Evolutionary conservation across 2,113 vertebrate genomes (phyloP).

Genomic region (Elanoides forficatus): DNA sequence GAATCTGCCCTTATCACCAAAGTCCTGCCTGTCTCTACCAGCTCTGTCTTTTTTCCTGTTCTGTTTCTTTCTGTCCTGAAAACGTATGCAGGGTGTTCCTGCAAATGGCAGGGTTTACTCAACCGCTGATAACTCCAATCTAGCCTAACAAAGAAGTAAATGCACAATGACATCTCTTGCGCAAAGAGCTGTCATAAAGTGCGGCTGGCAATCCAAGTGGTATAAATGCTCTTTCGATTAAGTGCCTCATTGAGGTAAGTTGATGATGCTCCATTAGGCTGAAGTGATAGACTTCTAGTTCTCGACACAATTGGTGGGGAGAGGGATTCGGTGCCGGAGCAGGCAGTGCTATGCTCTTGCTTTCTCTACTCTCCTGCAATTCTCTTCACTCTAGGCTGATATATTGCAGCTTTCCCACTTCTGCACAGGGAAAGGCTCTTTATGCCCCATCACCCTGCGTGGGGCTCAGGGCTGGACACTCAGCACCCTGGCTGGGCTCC

Average conservation of each 20-base stretch:
- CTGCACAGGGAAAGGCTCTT: not conserved
- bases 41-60: not conserved
- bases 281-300: conserved; percentile 3
- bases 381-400: not conserved
- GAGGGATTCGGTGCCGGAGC: not conserved
- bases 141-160: not conserved
- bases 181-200: not conserved
- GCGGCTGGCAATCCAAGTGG: not conserved
- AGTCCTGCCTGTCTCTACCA: not conserved
- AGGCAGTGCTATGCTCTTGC: not conserved
- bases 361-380: not conserved
- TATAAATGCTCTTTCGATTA: not conserved
- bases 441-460: rapidly evolving
- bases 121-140: not conserved
- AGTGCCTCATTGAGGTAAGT: conserved; percentile 15
- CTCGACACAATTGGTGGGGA: not conserved
- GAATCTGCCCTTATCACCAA: not conserved
- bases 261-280: conserved; percentile 39
- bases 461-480: not conserved
- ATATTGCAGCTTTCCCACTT: not conserved
- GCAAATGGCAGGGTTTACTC: not conserved
- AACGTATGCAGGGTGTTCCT: not conserved
- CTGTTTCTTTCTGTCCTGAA: not conserved
- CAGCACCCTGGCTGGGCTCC: not conserved
- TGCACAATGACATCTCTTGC: not conserved